Evolutionary conservation across 2,797 vertebrate genomes (phyloP), one percentile per base, ranked within the genome.

Genomic region (Spizella passerina): DNA sequence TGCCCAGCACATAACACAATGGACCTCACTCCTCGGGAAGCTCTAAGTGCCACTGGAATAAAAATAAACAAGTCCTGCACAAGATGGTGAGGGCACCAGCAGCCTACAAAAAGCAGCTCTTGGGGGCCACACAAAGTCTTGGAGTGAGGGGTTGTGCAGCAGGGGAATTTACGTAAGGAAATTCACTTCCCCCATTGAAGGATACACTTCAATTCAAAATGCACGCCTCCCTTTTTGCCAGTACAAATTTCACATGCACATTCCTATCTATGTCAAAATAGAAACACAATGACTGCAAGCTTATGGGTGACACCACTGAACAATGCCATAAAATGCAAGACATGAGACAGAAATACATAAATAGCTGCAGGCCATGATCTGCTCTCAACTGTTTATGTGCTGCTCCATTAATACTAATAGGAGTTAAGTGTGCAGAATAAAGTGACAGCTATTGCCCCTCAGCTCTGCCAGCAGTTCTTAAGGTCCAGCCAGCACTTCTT

Each of bases 351-450:
- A 95, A 95, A 94, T 78, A n/a, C 6, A 66, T 59, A 93, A 93
- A 96, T 70, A 95, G 84, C 92, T 89, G 89, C 65, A 76, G 96
- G 95, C 88, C 93, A 70, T 75, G 86, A 93, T 96, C 94, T 87
- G 82, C 69, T 95, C 72, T 92, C 84, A 65, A 18, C 88, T 94
- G 92, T 68, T 96, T 92, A 65, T 60, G 39, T 59, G 72, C 50
- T 86, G 90, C 72, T 87, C 90, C 90, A 89, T 94, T 96, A 96
- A 86, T 87, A 89, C 84, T 89, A 94, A 96, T 61, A 94, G 88
- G 93, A 96, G 96, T 96, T 96, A 97, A 97, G 93, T 95, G 92
- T 10, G 59, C 93, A 96, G 93, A 94, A 96, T 89, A 63, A 94
- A 92, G 88, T 91, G 96, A 92, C 93, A 91, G 86, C 90, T 92